phyloP scores from a whole-genome alignment of 2,113 vertebrate genomes.

The Zosterops borbonicus region DNA sequence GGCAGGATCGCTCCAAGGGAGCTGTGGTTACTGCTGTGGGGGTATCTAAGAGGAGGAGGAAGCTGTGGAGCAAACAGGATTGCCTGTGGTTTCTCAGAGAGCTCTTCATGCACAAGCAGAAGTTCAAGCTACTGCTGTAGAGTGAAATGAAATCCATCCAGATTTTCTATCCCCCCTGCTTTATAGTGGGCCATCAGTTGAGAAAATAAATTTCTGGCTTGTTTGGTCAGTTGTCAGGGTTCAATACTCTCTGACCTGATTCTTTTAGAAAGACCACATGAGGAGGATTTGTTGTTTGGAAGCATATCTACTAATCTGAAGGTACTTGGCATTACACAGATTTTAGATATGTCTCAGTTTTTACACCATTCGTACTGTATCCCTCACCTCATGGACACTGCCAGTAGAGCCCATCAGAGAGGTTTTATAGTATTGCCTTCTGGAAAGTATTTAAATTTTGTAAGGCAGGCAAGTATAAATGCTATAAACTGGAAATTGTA shows the following conservation, averaged over 20 bases:
- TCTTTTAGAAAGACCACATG: background rate
- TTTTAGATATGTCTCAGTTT: background rate
- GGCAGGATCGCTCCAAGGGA: background rate
- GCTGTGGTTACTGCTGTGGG: background rate
- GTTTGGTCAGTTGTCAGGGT: background rate
- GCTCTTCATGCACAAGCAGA: background rate
- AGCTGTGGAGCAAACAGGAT: background rate
- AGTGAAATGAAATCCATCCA: background rate
- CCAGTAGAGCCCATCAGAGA: background rate
- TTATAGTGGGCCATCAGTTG: background rate
- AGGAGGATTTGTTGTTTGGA: background rate
- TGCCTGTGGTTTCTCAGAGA: background rate
- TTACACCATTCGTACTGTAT: background rate
- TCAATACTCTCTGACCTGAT: background rate
- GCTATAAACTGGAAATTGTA: background rate
- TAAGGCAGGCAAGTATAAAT: background rate
- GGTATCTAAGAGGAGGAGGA: background rate
- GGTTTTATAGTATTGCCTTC: background rate
- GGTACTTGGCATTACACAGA: background rate
- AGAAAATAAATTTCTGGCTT: background rate
- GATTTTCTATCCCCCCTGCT: background rate
- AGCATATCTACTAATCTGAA: background rate
- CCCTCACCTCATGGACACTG: background rate
- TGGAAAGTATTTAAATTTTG: background rate
- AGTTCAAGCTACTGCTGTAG: background rate